Percentiles rank a stretch among this genome's conserved stretches.
These are phyloP conservation scores for Tromatobia lineatoria DNA, from an alignment of 2,888 invertebrate genomes.

Conservation along the genomic window DNA sequence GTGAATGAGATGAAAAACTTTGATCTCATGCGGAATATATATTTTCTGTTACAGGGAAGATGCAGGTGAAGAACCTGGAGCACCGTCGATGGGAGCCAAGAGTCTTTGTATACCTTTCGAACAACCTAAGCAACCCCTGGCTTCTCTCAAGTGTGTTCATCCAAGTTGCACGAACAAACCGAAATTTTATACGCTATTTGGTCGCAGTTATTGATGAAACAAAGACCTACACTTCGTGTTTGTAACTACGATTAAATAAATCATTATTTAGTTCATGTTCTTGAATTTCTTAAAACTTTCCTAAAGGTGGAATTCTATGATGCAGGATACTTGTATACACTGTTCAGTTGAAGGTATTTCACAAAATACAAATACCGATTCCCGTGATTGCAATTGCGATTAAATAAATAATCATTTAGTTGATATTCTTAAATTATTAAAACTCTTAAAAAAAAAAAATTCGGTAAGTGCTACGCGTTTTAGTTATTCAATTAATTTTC, in stretches of 20 bases:
- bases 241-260: slow-evolving; percentile 52
- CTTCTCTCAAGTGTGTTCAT: slow-evolving; percentile 93
- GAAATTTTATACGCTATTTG: slow-evolving; percentile 96
- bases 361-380: no score
- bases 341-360: no score
- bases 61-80: slow-evolving; percentile 90
- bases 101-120: slow-evolving; percentile 98
- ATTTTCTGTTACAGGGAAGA: slow-evolving; percentile 87
- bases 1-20: neutral
- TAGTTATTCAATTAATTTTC: no score
- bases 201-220: slow-evolving; percentile 94
- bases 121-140: slow-evolving; percentile 90
- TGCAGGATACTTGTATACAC: neutral
- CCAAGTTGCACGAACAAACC: slow-evolving; percentile 93
- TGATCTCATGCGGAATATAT: neutral
- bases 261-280: slow-evolving; percentile 50
- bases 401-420: no score
- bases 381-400: no score
- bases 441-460: no score
- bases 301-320: neutral
- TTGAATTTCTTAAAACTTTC: neutral
- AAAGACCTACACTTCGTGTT: neutral
- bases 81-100: slow-evolving; percentile 99
- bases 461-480: no score
- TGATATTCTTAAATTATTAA: no score